phyloP scores from a whole-genome alignment of 2,113 vertebrate species.

The Machaerirhynchus nigripectus region DNA sequence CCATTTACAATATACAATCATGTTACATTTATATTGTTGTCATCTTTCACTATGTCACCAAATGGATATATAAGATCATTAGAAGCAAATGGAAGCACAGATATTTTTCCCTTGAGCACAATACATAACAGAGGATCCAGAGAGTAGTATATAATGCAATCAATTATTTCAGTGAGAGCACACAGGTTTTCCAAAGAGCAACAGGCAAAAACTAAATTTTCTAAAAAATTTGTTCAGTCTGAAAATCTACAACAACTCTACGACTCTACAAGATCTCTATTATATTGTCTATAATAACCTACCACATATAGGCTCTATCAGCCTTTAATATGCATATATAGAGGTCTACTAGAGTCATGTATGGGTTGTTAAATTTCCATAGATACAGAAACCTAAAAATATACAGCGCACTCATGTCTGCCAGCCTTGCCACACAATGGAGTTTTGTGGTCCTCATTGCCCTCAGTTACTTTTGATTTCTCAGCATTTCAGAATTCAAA shows the following conservation, averaged over 20 bases:
- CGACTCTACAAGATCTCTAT: neutral
- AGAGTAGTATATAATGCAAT: neutral
- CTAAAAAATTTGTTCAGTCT: neutral
- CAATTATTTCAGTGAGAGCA: neutral
- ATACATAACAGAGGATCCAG: neutral
- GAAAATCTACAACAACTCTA: neutral
- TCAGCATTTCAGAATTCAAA: neutral
- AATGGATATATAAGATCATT: neutral
- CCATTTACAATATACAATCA: neutral
- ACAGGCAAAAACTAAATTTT: neutral
- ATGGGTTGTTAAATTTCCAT: accelerated
- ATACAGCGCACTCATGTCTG: neutral
- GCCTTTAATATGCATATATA: neutral
- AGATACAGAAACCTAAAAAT: neutral
- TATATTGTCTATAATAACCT: neutral
- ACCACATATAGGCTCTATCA: neutral
- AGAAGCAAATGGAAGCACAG: neutral
- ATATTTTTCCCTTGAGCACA: neutral
- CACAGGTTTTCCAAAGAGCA: neutral
- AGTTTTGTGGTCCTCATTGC: neutral
- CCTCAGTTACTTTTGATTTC: neutral
- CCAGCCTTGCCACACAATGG: neutral
- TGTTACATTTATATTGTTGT: neutral
- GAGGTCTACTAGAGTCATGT: neutral
- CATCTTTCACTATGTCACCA: neutral